phyloP scores from a whole-genome alignment of 2,797 vertebrate species.

The Catharus ustulatus region DNA sequence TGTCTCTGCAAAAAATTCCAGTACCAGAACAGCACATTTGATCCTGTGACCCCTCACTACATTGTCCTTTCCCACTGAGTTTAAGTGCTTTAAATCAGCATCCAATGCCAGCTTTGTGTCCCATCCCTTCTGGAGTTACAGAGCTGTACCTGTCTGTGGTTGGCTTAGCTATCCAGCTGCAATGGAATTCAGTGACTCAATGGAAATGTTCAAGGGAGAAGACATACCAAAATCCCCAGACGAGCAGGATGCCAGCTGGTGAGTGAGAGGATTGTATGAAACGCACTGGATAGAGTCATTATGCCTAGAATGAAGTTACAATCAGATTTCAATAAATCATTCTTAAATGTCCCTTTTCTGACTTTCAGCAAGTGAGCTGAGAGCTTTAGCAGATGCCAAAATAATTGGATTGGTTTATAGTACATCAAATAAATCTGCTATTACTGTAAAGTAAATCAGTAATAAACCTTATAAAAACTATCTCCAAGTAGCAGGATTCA shows the following conservation, averaged over 20 bases:
- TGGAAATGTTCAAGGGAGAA: background rate
- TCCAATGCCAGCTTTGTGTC: background rate
- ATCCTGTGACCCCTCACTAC: background rate
- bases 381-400: conserved; percentile 27
- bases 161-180: background rate
- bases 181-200: background rate
- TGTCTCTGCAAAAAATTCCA: background rate
- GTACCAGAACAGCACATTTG: background rate
- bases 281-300: conserved; percentile 97
- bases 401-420: background rate
- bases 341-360: background rate
- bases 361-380: background rate
- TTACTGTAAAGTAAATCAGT: background rate
- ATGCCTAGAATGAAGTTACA: conserved; percentile 81
- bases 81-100: background rate
- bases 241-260: conserved; percentile 96
- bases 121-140: background rate
- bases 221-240: conserved; percentile 94
- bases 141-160: background rate
- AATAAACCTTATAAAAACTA: background rate
- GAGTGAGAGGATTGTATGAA: conserved; percentile 95
- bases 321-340: conserved; percentile 9
- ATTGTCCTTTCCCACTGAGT: background rate
- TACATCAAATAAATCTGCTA: background rate
- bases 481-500: background rate